A percentile compares a stretch with the other conserved stretches of the same genome.
Conservation (phyloP, 2,888 invertebrate genomes). For the Blastobasis adustella region DNA sequence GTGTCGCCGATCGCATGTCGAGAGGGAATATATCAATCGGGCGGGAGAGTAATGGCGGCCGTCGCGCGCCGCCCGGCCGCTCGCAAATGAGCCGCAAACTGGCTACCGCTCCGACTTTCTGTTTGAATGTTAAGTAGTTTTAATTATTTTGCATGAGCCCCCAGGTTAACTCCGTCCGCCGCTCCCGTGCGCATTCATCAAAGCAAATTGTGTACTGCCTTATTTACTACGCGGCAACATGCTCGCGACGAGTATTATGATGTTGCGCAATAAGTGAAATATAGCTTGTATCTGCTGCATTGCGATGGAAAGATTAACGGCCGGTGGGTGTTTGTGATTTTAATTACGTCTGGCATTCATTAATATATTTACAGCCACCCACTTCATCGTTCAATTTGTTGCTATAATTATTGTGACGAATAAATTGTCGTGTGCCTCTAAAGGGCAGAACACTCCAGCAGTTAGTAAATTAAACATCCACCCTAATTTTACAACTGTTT, state of each 20-base stretch:
- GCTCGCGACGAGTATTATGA: constrained; percentile 37
- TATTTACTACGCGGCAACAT: constrained; percentile 33
- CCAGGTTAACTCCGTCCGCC: constrained; percentile 41
- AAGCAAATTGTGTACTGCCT: constrained; percentile 28
- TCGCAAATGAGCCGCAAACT: constrained; percentile 56
- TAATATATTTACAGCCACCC: no score
- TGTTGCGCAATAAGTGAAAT: constrained; percentile 34
- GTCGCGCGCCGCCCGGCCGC: constrained; percentile 31
- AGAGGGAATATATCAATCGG: constrained; percentile 66
- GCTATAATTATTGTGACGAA: no score
- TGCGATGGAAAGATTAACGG: not conserved
- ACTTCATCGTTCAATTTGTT: no score
- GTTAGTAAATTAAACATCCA: no score
- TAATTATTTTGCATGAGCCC: constrained; percentile 66
- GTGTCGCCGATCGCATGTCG: constrained; percentile 71
- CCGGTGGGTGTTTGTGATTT: no score
- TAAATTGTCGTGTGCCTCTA: no score
- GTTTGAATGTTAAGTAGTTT: constrained; percentile 72
- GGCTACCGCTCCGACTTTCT: constrained; percentile 55
- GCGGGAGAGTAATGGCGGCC: constrained; percentile 57
- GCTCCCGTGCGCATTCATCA: constrained; percentile 53
- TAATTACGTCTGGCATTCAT: no score
- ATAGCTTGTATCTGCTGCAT: constrained; percentile 23
- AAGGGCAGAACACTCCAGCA: no score
- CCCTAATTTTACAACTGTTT: not conserved